Evolutionary conservation across 2,113 vertebrate species (phyloP), one percentile per base, ranked within the genome.

Genomic region (Paradoxurus hermaphroditus): DNA sequence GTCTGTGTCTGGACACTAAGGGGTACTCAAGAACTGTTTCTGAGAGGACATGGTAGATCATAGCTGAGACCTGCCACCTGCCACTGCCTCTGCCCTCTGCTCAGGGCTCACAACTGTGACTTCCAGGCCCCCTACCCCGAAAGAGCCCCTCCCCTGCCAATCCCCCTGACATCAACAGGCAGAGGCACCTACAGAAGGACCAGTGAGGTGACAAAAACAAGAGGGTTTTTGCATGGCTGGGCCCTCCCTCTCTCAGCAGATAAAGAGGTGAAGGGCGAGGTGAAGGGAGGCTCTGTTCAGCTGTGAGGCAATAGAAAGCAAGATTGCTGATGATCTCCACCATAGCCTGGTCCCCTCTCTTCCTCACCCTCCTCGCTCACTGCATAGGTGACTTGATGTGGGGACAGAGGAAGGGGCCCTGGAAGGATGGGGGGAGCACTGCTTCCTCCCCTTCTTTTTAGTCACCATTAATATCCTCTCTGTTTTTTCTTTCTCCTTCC

Each of bases 181-280:
- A n/a, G 18, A 51, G 51, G 6, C 9, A 11, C 0, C 11, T 59
- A 14, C 19, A 3, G 8, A 25, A 29, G 14, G 7, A 18, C 1
- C 5, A 70, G 31, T 0, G 29, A 56, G 39, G 19, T 0, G 31
- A 29, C 39, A 62, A 44, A 72, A 56, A 56, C 18, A 27, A 0
- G 31, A 7, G 4, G 34, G 16, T 11, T 56, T 93, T 93, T 93
- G 56, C 70, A 65, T 77, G 53, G 6, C 27, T 7, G 41, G 15
- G 10, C 14, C 78, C 9, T 19, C 62, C 59, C 25, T 25, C 9
- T 39, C 77, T 77, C 25, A 77, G 3, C 25, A n/a, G 21, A 65
- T 86, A 3, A 77, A 86, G n/a, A 77, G 70, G 41, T 12, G 4
- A 31, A 23, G 16, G 7, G n/a, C 65, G 70, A 51, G 12, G 1